These are phyloP conservation scores for Ctenicera cuprea DNA, from an alignment of 2,888 invertebrate genomes.

Conservation along the genomic window DNA sequence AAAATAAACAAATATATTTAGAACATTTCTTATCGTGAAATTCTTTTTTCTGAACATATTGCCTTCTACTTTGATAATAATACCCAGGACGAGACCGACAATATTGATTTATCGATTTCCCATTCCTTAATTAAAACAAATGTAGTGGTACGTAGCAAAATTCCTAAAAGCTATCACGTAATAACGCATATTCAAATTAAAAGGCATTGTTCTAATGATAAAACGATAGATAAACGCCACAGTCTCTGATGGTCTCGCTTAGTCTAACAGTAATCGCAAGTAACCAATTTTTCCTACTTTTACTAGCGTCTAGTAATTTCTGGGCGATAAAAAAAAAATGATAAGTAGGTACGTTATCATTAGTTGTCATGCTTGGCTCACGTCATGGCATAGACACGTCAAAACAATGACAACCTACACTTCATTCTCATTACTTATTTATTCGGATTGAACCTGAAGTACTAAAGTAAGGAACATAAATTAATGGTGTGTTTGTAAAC, in stretches of 20 bases:
- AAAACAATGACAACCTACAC: constrained; percentile 33
- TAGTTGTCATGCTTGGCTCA: constrained; percentile 11
- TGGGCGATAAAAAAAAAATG: constrained; percentile 11
- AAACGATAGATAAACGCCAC: constrained; percentile 1
- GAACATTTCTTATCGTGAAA: too few species aligned
- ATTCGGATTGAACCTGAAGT: constrained; percentile 2
- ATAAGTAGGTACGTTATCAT: constrained; percentile 24
- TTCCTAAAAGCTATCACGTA: constrained; percentile 11
- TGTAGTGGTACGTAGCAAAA: neutral
- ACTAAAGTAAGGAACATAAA: constrained; percentile 13
- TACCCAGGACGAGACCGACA: neutral
- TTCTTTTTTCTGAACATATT: too few species aligned
- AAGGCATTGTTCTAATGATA: constrained; percentile 11
- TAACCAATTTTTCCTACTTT: neutral
- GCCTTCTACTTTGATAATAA: too few species aligned
- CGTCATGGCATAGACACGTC: constrained; percentile 27
- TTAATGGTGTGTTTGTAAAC: constrained; percentile 16
- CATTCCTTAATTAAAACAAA: constrained; percentile 8
- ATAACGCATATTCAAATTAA: constrained; percentile 7
- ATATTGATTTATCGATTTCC: constrained; percentile 13
- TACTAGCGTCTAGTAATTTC: neutral
- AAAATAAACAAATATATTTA: too few species aligned
- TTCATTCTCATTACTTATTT: constrained; percentile 32
- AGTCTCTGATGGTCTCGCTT: neutral
- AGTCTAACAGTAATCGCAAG: neutral